These are phyloP conservation scores for Drosophila quadrilineata DNA, from an alignment of 1,140 invertebrate species.

Conservation along the genomic window DNA sequence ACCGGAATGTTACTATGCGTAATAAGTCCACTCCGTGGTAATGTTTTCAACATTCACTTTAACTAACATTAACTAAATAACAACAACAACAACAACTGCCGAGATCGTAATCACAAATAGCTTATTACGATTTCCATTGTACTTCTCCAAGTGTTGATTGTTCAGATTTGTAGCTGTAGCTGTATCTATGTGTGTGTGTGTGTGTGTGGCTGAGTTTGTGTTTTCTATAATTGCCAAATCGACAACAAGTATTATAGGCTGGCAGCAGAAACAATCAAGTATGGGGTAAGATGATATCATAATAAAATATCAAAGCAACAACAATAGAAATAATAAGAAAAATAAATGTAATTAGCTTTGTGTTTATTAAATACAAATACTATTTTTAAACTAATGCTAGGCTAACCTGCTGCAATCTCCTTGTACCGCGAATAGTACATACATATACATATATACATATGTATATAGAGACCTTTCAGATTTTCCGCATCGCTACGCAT, in stretches of 20 bases:
- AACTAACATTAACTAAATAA: background rate
- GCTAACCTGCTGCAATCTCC: slow-evolving; percentile 26
- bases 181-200: background rate
- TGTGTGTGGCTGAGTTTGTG: slow-evolving; percentile 4
- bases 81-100: background rate
- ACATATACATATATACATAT: background rate
- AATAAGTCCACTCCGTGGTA: slow-evolving; percentile 5
- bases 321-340: no score
- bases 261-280: background rate
- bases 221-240: slow-evolving; percentile 47
- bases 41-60: slow-evolving; percentile 41
- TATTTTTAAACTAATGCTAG: slow-evolving; percentile 10
- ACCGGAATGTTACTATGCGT: background rate
- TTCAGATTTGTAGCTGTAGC: no score
- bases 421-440: slow-evolving; percentile 5
- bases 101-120: slow-evolving; percentile 36
- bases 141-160: background rate
- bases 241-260: background rate
- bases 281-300: slow-evolving; percentile 35
- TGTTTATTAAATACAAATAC: slow-evolving; percentile 36
- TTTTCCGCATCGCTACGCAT: slow-evolving; percentile 63
- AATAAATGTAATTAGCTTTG: slow-evolving; percentile 23
- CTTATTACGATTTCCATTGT: slow-evolving; percentile 39
- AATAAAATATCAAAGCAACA: slow-evolving; percentile 11
- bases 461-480: slow-evolving; percentile 52